Conservation (phyloP, 2,797 vertebrate genomes). For the Falco naumanni region DNA sequence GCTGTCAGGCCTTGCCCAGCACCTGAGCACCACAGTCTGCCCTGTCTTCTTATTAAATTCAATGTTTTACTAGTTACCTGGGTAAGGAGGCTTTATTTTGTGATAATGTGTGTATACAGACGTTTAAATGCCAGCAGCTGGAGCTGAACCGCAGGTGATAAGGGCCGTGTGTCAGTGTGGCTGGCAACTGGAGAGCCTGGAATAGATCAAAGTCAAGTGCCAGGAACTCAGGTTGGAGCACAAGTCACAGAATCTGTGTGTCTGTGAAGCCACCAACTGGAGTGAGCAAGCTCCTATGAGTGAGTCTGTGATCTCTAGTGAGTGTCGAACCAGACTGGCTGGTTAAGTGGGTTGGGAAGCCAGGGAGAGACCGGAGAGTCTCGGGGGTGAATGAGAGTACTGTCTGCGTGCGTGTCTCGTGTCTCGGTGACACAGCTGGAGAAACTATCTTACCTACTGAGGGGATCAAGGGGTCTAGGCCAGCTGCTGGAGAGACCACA, state of each 20-base stretch:
- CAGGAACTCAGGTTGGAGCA: not conserved
- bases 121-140: not conserved
- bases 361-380: not conserved
- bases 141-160: not conserved
- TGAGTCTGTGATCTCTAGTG: not conserved
- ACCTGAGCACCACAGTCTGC: not conserved
- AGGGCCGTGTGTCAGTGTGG: not conserved
- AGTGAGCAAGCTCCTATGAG: not conserved
- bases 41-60: not conserved
- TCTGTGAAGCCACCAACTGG: not conserved
- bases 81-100: not conserved
- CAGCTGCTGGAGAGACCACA: accelerated
- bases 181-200: not conserved
- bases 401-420: not conserved
- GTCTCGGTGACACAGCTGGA: not conserved
- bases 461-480: not conserved
- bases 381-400: not conserved
- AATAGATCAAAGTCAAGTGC: not conserved
- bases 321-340: not conserved
- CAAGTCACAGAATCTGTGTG: not conserved
- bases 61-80: not conserved
- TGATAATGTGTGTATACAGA: not conserved
- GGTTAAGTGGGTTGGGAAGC: not conserved
- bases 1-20: not conserved
- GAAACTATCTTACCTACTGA: not conserved